A percentile compares a stretch with the other conserved stretches of the same genome.
Conservation (phyloP, 2,113 vertebrate species). For the Paedocypris sp. region DNA sequence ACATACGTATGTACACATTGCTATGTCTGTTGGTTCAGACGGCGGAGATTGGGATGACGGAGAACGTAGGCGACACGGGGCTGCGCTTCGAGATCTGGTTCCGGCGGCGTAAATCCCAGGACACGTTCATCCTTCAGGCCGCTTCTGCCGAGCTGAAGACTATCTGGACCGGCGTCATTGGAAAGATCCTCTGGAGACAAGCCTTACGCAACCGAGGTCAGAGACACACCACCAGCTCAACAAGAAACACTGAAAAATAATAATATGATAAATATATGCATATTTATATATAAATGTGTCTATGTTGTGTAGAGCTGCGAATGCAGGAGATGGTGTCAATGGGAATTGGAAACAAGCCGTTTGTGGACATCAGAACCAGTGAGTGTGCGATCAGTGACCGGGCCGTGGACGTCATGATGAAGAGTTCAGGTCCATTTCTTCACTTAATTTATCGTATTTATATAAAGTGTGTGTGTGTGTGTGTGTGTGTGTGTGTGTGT, state of each 20-base stretch:
- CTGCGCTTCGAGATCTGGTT: constrained; percentile 81
- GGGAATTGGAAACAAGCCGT: constrained; percentile 73
- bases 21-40: too few relatives aligned
- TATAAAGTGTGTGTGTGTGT: too few relatives aligned
- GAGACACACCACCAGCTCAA: not conserved
- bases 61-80: constrained; percentile 71
- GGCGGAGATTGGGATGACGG: constrained; percentile 73
- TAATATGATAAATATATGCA: not conserved
- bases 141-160: constrained; percentile 63
- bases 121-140: constrained; percentile 73
- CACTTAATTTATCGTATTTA: too few relatives aligned
- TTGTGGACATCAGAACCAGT: constrained; percentile 72
- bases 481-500: too few relatives aligned
- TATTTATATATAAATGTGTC: not conserved
- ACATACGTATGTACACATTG: too few relatives aligned
- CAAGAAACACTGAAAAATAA: not conserved
- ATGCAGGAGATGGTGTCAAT: constrained; percentile 76
- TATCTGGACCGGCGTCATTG: constrained; percentile 65
- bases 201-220: constrained; percentile 73
- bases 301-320: constrained; percentile 57
- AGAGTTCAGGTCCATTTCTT: constrained; percentile 69
- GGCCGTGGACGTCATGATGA: constrained; percentile 65
- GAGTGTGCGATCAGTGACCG: constrained; percentile 65
- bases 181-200: constrained; percentile 75
- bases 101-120: constrained; percentile 68